A percentile compares a stretch with the other conserved stretches of the same genome.
Evolutionary conservation across 2,888 invertebrate genomes (phyloP).

Genomic region (Diplolepis rosae): DNA sequence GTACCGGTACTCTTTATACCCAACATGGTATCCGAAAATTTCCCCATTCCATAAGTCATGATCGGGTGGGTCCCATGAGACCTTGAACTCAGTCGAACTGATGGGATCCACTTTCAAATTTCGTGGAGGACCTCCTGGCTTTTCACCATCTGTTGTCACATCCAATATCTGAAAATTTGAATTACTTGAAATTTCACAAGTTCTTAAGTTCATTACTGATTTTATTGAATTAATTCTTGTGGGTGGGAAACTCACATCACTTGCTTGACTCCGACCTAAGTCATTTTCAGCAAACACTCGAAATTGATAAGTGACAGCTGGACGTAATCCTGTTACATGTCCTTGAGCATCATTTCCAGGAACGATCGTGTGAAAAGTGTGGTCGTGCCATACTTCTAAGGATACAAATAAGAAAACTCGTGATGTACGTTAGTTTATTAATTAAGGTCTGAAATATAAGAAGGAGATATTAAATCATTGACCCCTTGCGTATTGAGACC

Average conservation of each 20-base stretch:
- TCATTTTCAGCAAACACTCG: conserved; percentile 92
- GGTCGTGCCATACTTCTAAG: conserved; percentile 87
- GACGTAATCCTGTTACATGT: conserved; percentile 86
- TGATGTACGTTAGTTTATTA: too few species aligned
- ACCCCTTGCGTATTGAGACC: too few species aligned
- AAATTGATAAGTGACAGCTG: conserved; percentile 91
- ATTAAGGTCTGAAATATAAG: too few species aligned
- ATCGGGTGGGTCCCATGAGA: conserved; percentile 91
- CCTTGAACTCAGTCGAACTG: conserved; percentile 88
- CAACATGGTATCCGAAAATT: conserved; percentile 89
- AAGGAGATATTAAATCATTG: too few species aligned
- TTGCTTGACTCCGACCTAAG: conserved; percentile 90
- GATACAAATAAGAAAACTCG: too few species aligned
- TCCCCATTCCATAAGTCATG: conserved; percentile 92
- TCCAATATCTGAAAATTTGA: conserved; percentile 69
- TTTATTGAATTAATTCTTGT: too few species aligned
- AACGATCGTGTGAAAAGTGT: conserved; percentile 87
- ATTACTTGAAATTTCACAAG: too few species aligned
- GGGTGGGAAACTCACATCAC: conserved; percentile 79
- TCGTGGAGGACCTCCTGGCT: conserved; percentile 86
- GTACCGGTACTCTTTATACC: conserved; percentile 81
- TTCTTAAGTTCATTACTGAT: too few species aligned
- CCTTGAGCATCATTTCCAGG: conserved; percentile 89
- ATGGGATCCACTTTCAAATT: conserved; percentile 89
- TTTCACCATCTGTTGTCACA: conserved; percentile 71